phyloP scores from a whole-genome alignment of 2,797 vertebrate genomes.

The Furcifer pardalis region DNA sequence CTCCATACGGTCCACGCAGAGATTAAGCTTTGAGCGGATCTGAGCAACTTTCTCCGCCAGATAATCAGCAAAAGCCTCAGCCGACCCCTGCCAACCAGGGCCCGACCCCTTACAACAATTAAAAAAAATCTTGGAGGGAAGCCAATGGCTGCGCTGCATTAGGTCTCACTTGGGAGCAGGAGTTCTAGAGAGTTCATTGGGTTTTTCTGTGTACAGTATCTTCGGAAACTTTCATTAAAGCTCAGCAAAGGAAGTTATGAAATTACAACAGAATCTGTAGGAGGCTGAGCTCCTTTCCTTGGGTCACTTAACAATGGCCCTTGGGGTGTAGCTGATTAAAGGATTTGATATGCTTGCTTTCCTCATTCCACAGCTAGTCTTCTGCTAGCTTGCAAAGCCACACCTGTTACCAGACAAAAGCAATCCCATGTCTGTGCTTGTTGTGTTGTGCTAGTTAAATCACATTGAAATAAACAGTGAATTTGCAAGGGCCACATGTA shows the following conservation, averaged over 20 bases:
- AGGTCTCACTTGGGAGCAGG: background rate
- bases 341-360: constrained; percentile 1
- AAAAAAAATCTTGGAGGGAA: no score
- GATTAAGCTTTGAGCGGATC: no score
- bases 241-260: background rate
- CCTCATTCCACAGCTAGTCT: background rate
- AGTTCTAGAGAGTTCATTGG: background rate
- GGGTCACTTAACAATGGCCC: background rate
- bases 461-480: background rate
- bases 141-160: background rate
- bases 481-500: background rate
- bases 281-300: background rate
- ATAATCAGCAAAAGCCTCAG: no score
- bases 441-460: background rate
- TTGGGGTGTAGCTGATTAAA: background rate
- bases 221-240: background rate
- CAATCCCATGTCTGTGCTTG: background rate
- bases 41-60: no score
- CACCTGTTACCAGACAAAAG: background rate
- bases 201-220: background rate
- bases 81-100: no score
- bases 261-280: background rate
- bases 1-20: no score
- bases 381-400: background rate
- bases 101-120: no score